Evolutionary conservation across 1,140 invertebrate species (phyloP).

Genomic region (Cotesia chilonis): DNA sequence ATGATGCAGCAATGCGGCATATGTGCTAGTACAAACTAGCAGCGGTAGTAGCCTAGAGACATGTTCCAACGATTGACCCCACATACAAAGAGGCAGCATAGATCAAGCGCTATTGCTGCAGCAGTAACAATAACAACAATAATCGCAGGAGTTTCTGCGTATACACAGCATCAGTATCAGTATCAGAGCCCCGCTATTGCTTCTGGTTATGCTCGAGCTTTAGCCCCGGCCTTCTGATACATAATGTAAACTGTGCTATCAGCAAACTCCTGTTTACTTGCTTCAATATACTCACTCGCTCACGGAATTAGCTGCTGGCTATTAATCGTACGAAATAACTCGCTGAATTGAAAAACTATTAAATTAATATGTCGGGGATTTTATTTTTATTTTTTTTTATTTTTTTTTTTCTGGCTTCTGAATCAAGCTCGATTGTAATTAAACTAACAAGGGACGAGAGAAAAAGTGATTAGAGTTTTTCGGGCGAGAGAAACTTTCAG

Average conservation of each 20-base stretch:
- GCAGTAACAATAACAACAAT: too few relatives aligned
- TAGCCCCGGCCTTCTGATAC: too few relatives aligned
- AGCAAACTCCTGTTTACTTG: too few relatives aligned
- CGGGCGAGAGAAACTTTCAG: not conserved
- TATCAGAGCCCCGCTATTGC: too few relatives aligned
- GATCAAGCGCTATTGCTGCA: not conserved
- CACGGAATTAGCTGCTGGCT: too few relatives aligned
- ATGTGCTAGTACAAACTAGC: not conserved
- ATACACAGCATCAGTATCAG: not conserved
- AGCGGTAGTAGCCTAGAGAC: conserved; percentile 15
- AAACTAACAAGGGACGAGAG: not conserved
- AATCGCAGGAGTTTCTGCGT: not conserved
- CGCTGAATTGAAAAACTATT: too few relatives aligned
- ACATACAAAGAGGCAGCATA: conserved; percentile 9
- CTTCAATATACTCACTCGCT: too few relatives aligned
- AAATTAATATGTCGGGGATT: too few relatives aligned
- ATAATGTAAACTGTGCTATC: too few relatives aligned
- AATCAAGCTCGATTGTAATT: not conserved
- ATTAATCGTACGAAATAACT: too few relatives aligned
- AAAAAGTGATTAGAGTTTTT: not conserved
- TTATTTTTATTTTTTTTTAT: too few relatives aligned
- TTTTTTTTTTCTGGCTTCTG: not conserved
- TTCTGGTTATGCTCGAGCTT: too few relatives aligned
- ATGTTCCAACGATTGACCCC: conserved; percentile 34
- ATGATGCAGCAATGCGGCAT: conserved; percentile 32